Conservation (phyloP, 2,113 vertebrate genomes). For the Chamaetylas fuelleborni region DNA sequence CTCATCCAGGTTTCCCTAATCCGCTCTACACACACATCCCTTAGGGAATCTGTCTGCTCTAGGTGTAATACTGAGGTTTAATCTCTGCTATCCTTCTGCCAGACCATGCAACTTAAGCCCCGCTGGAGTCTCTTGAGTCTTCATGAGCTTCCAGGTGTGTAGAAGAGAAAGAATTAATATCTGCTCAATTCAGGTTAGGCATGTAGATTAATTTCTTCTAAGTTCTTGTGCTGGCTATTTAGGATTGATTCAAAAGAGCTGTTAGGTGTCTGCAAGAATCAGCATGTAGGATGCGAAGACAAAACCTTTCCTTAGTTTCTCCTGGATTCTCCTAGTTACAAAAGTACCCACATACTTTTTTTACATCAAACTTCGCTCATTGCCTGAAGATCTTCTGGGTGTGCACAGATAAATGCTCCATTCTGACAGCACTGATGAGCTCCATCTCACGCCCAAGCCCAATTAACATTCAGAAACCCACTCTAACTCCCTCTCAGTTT, state of each 20-base stretch:
- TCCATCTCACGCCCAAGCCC: background rate
- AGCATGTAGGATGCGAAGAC: background rate
- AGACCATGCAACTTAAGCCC: background rate
- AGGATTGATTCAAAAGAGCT: background rate
- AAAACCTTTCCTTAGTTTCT: background rate
- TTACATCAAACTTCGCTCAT: background rate
- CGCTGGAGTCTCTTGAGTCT: background rate
- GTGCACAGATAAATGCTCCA: background rate
- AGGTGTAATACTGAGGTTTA: background rate
- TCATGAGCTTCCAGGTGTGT: background rate
- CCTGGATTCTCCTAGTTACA: background rate
- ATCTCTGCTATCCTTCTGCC: slow-evolving; percentile 41
- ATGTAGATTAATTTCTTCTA: background rate
- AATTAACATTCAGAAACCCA: slow-evolving; percentile 36
- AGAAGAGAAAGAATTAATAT: background rate
- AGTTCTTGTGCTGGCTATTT: background rate
- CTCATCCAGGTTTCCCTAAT: slow-evolving; percentile 37
- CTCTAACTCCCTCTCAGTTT: slow-evolving; percentile 16
- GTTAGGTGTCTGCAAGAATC: background rate
- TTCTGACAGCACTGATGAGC: background rate
- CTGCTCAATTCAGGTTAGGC: background rate
- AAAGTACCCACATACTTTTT: background rate
- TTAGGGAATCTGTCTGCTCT: slow-evolving; percentile 1
- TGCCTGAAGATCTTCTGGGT: background rate
- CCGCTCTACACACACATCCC: background rate